Evolutionary conservation across 1,140 invertebrate species (phyloP).

Genomic region (Acromyrmex charruanus): DNA sequence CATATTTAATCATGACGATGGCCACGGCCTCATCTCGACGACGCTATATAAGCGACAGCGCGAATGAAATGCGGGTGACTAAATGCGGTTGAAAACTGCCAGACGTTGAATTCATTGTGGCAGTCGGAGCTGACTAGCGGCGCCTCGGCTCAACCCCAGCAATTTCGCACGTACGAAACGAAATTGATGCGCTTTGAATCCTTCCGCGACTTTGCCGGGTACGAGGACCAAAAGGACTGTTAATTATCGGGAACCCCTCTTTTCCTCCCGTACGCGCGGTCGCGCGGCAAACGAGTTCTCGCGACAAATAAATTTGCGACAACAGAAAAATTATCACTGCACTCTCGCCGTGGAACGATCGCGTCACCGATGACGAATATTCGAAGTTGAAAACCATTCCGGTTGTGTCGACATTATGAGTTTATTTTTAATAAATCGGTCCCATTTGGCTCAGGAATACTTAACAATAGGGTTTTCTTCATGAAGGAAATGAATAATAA

Average conservation of each 20-base stretch:
- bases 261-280: constrained; percentile 11
- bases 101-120: constrained; percentile 70
- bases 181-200: constrained; percentile 74
- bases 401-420: background rate
- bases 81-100: constrained; percentile 68
- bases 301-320: constrained; percentile 53
- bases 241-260: constrained; percentile 64
- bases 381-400: constrained; percentile 24
- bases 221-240: constrained; percentile 56
- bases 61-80: constrained; percentile 57
- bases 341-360: constrained; percentile 16
- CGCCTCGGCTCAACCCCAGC: constrained; percentile 29
- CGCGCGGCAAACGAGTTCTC: constrained; percentile 39
- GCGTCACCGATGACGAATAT: constrained; percentile 38
- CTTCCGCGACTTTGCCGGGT: constrained; percentile 55
- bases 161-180: constrained; percentile 65
- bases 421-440: constrained; percentile 33
- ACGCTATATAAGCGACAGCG: constrained; percentile 51
- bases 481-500: background rate
- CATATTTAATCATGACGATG: constrained; percentile 35
- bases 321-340: constrained; percentile 63
- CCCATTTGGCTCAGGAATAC: background rate
- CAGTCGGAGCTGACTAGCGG: constrained; percentile 48
- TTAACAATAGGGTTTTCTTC: background rate
- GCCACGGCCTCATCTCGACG: constrained; percentile 41